Evolutionary conservation across 30 jellyfish, hydroid and myxozoan species (phyloP).

Genomic region (Hydractinia echinata): DNA sequence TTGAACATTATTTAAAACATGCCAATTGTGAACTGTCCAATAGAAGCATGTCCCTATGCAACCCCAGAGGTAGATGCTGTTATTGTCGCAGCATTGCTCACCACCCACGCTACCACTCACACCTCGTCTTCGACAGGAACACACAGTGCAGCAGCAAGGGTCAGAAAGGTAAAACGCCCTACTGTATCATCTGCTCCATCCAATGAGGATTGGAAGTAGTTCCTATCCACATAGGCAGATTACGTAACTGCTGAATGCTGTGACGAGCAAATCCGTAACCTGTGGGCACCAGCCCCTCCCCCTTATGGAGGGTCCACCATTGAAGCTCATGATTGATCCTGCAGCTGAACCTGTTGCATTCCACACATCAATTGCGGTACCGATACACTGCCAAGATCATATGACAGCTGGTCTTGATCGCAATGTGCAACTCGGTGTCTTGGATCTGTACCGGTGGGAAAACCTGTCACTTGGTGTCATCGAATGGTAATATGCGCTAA

Average conservation of each 20-base stretch:
- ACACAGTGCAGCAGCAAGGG: too few relatives aligned
- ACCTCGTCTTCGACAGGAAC: too few relatives aligned
- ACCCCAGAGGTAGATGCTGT: too few relatives aligned
- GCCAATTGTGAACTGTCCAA: too few relatives aligned
- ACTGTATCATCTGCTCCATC: conserved; percentile 23
- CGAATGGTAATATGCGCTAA: conserved; percentile 25
- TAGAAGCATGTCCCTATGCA: too few relatives aligned
- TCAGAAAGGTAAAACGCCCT: conserved; percentile 21
- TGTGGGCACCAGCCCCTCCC: conserved; percentile 33
- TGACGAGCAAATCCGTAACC: too few relatives aligned
- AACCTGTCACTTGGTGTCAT: conserved; percentile 37
- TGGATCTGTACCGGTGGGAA: conserved; percentile 38
- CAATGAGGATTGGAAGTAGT: conserved; percentile 36
- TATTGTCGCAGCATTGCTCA: too few relatives aligned
- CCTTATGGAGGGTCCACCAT: neutral
- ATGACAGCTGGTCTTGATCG: conserved; percentile 38
- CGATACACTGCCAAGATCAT: conserved; percentile 24
- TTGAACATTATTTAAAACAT: too few relatives aligned
- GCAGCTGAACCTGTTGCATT: neutral
- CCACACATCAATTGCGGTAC: conserved; percentile 12
- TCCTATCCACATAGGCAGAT: conserved; percentile 21
- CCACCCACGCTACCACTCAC: too few relatives aligned
- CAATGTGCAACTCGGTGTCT: conserved; percentile 29
- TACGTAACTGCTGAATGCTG: conserved; percentile 20
- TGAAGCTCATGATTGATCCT: neutral